Percentiles rank a stretch among this genome's conserved stretches.
These are phyloP conservation scores for Capra hircus DNA, from an alignment of 2,113 vertebrate species.

Conservation along the genomic window DNA sequence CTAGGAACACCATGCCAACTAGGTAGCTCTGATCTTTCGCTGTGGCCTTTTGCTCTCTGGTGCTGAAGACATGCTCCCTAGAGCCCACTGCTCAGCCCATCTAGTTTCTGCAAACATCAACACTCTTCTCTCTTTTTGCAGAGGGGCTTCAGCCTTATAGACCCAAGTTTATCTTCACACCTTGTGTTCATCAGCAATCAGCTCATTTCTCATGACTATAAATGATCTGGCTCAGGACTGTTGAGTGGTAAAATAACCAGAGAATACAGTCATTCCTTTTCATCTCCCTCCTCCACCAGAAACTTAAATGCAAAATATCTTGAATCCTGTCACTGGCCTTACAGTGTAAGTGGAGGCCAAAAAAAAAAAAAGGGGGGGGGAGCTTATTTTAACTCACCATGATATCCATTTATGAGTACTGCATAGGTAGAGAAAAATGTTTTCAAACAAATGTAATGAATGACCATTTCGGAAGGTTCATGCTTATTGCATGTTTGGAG, in stretches of 20 bases:
- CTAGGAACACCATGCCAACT: neutral
- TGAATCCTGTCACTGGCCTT: neutral
- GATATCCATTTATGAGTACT: neutral
- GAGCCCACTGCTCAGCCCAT: neutral
- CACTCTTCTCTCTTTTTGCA: neutral
- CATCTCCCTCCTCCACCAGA: conserved; percentile 4
- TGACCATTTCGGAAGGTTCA: neutral
- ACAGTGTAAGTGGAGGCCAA: neutral
- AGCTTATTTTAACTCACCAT: neutral
- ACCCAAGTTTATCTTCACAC: conserved; percentile 24
- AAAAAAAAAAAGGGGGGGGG: too few species aligned
- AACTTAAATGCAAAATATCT: conserved; percentile 23
- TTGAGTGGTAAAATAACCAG: conserved; percentile 34
- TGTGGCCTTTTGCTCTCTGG: neutral
- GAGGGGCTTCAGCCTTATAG: neutral
- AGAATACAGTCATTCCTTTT: neutral
- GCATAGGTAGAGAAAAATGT: neutral
- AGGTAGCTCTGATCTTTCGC: neutral
- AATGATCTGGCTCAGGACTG: conserved; percentile 20
- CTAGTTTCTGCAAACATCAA: conserved; percentile 18
- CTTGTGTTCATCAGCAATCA: conserved; percentile 6
- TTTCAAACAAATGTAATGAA: neutral
- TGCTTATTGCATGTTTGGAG: neutral
- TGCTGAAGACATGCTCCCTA: neutral
- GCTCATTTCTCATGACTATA: conserved; percentile 41